Evolutionary conservation across 2,113 vertebrate genomes (phyloP), one percentile per base, ranked within the genome.

Genomic region (Bufo gargarizans): DNA sequence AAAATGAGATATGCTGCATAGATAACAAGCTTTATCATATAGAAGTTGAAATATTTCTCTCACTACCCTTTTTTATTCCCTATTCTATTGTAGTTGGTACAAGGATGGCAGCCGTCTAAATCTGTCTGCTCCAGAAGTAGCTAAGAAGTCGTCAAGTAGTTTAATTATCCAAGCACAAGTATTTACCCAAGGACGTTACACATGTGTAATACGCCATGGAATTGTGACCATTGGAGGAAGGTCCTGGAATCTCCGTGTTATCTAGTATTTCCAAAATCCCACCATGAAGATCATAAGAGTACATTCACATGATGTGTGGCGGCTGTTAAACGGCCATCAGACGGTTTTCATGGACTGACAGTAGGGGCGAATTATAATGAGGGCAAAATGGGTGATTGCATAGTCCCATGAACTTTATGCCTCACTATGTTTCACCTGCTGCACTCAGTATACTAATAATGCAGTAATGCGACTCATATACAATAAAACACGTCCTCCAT

Each of bases 171-270:
- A 95, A 0, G 96, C 95, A 77, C 95, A 95, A 2, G 93, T 95
- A 90, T 94, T 94, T 82, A 96, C 95, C 0, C 94, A 96, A 89
- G 96, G 96, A 14, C 92, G 94, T 0, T 96, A 97, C 90, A 96
- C 95, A 61, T 97, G 96, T 87, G 92, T 94, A 4, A 82, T 96
- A 78, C 94, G 92, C 69, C 93, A 91, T 0, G 92, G 91, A 0
- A 93, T 92, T 3, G 91, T 88, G 58, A 82, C 92, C 0, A 61
- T 95, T 2, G 94, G 94, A 0, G 93, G 94, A 45, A 94, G 95
- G 90, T 96, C 96, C 63, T 96, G 96, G 96, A 85, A 89, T 77
- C 86, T 92, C 9, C 89, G 76, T 43, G 22, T 92, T 8, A 53
- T 82, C 67, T 84, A 77, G 55, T 3, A 84, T 61, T 65, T 65